These are phyloP conservation scores for Molanna angustata DNA, from an alignment of 2,888 invertebrate species.

Conservation along the genomic window DNA sequence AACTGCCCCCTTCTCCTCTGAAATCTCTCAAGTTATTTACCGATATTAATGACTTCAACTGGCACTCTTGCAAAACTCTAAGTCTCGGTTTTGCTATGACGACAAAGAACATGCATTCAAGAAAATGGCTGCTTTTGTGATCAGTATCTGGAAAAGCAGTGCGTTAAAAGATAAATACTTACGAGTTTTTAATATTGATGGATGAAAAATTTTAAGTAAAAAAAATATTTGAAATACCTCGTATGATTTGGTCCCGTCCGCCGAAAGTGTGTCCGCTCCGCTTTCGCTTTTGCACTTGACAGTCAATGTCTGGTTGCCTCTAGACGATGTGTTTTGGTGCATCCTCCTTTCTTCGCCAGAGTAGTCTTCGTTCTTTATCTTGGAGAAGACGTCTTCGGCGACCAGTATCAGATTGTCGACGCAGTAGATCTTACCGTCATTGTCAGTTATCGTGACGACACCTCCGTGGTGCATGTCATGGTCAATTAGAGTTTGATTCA, in stretches of 20 bases:
- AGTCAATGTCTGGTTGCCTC: conserved; percentile 19
- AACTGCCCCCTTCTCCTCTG: too few relatives aligned
- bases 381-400: conserved; percentile 27
- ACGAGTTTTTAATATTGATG: too few relatives aligned
- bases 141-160: too few relatives aligned
- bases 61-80: too few relatives aligned
- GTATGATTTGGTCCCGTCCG: conserved; percentile 23
- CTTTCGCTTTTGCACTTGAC: conserved; percentile 28
- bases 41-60: too few relatives aligned
- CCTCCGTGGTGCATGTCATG: conserved; percentile 1
- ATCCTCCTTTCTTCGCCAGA: conserved; percentile 8
- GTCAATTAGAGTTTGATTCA: not conserved
- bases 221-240: too few relatives aligned
- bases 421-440: conserved; percentile 30
- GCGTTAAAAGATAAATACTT: too few relatives aligned
- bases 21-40: too few relatives aligned
- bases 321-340: conserved; percentile 8
- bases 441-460: conserved; percentile 29
- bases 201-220: too few relatives aligned
- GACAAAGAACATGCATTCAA: too few relatives aligned
- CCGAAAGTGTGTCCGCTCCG: not conserved
- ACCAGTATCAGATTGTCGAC: conserved; percentile 30
- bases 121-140: too few relatives aligned
- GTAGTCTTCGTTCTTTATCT: conserved; percentile 10
- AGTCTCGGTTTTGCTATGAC: too few relatives aligned